Evolutionary conservation across 2,113 vertebrate species (phyloP).

Genomic region (Aphelocoma coerulescens): DNA sequence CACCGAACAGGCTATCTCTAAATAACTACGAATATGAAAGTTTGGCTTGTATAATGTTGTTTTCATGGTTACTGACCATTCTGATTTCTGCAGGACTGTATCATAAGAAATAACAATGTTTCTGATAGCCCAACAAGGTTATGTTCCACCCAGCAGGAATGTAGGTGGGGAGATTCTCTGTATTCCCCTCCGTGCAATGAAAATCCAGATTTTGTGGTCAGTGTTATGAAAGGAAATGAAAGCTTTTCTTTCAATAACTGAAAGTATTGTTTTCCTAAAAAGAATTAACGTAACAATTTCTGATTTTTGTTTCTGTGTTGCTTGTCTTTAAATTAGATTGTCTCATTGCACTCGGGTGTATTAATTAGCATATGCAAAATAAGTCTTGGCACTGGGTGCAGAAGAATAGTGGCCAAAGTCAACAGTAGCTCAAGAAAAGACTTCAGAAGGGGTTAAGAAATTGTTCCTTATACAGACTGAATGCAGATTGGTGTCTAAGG

Average conservation of each 20-base stretch:
- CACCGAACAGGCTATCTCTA: not conserved
- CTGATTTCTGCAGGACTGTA: not conserved
- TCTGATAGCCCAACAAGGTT: rapidly evolving
- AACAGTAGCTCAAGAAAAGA: not conserved
- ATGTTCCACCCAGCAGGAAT: not conserved
- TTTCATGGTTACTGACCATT: not conserved
- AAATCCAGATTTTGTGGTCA: not conserved
- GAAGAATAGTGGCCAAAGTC: not conserved
- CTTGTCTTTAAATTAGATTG: not conserved
- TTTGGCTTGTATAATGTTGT: not conserved
- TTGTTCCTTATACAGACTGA: not conserved
- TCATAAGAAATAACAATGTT: not conserved
- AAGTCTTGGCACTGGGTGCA: not conserved
- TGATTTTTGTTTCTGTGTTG: not conserved
- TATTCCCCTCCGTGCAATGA: rapidly evolving
- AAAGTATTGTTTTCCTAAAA: not conserved
- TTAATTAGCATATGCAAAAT: not conserved
- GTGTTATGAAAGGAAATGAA: not conserved
- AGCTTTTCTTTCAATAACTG: not conserved
- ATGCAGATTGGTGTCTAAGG: not conserved
- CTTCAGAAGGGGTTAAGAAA: not conserved
- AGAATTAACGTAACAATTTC: not conserved
- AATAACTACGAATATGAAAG: not conserved
- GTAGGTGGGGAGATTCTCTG: not conserved
- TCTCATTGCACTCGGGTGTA: not conserved